These are phyloP conservation scores for Drosophila meridiana DNA, from an alignment of 2,888 invertebrate genomes.

Conservation along the genomic window DNA sequence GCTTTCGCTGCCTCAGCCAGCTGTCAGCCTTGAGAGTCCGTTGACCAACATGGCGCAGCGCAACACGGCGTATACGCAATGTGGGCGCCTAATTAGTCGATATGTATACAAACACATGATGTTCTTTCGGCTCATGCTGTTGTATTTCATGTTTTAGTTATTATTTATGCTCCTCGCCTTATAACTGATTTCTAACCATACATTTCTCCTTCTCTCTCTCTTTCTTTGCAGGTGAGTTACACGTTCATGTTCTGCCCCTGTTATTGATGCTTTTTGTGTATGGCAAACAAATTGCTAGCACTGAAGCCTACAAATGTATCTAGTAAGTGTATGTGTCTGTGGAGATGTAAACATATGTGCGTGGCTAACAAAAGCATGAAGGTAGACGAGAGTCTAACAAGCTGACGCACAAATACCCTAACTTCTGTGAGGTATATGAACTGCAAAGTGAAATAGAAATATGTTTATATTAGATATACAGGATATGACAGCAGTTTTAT, in stretches of 20 bases:
- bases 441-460: not conserved
- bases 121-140: not conserved
- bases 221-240: conserved; percentile 64
- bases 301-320: conserved; percentile 27
- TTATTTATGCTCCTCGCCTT: conserved; percentile 16
- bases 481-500: not conserved
- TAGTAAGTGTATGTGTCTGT: conserved; percentile 40
- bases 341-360: conserved; percentile 32
- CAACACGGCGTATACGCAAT: conserved; percentile 66
- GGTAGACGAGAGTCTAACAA: not conserved
- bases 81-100: conserved; percentile 65
- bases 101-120: conserved; percentile 7
- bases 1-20: conserved; percentile 34
- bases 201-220: conserved; percentile 24
- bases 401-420: conserved; percentile 17
- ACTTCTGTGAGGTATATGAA: not conserved
- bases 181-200: conserved; percentile 29
- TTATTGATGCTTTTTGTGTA: conserved; percentile 25
- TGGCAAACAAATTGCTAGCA: conserved; percentile 35
- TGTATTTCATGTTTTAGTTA: conserved; percentile 18
- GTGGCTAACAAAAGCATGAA: conserved; percentile 18
- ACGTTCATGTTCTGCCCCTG: conserved; percentile 5
- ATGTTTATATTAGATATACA: not conserved
- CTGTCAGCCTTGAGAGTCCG: conserved; percentile 71
- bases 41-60: conserved; percentile 60